Base-by-base conservation (phyloP, 2,888 invertebrate genomes). In the Steinernema carpocapsae region DNA sequence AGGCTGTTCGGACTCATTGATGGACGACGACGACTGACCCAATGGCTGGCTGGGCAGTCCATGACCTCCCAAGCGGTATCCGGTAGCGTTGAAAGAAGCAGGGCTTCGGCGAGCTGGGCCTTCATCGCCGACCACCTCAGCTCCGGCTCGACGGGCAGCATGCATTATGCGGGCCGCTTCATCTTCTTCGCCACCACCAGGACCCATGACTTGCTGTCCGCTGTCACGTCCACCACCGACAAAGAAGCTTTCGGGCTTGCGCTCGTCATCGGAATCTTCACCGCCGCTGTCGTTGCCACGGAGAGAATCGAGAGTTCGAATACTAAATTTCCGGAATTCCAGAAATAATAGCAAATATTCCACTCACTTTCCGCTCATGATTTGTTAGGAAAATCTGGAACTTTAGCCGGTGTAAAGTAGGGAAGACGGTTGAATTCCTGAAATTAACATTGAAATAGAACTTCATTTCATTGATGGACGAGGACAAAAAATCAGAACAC, bases 151-250 rank as follows among this genome's bases (percentile, higher is more conserved):
- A 17, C 76, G 77, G 19, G 81, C 82, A 10, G 79, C 77, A 0
- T 76, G 52, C 51, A 82, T 76, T 19, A 82, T 70, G 19, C 72
- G 77, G 37, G 43, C 72, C 70, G 76, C 78, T 29, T 79, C 75
- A 6, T 70, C 72, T 1, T 51, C 72, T 1, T 43, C 10, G 37
- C 64, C 71, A 17, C 45, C 42, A 24, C 74, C 80, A 43, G 84
- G 84, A n/a, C 83, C 85, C 46, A 85, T 76, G 1, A 85, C 85
- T 48, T 83, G 82, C 74, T 85, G 85, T 0, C 85, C 85, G 74
- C 85, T 85, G 75, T 81, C 80, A 59, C 80, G 79, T 19, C 84
- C 84, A 32, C 64, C 64, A n/a, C 86, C 86, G 19, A 84, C 86
- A 72, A 80, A 86, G 76, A 83, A 86, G 45, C 79, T 80, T 70